A percentile compares a stretch with the other conserved stretches of the same genome.
Conservation (phyloP, 2,113 vertebrate genomes). For the Phrynosoma platyrhinos region DNA sequence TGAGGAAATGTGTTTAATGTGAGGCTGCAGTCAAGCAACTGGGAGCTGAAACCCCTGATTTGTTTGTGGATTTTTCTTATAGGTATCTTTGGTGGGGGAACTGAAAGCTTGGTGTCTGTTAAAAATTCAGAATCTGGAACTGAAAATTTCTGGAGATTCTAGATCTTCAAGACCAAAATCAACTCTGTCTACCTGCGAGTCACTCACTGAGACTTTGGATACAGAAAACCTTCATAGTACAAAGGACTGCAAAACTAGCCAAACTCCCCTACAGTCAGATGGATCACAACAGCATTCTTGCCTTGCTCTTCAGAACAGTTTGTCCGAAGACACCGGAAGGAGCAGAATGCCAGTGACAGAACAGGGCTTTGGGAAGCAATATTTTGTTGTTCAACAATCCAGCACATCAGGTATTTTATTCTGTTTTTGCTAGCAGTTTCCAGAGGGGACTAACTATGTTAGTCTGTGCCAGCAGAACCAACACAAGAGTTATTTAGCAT, state of each 20-base stretch:
- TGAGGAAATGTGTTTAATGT: background rate
- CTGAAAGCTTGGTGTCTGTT: slow-evolving; percentile 95
- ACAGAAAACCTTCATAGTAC: slow-evolving; percentile 57
- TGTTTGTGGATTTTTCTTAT: slow-evolving; percentile 44
- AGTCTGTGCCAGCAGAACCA: background rate
- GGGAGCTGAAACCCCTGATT: background rate
- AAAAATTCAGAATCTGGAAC: slow-evolving; percentile 93
- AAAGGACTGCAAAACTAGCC: slow-evolving; percentile 55
- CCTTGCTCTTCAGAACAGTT: slow-evolving; percentile 52
- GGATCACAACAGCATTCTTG: slow-evolving; percentile 66
- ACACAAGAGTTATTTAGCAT: background rate
- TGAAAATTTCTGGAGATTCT: slow-evolving; percentile 84
- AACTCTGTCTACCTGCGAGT: slow-evolving; percentile 81
- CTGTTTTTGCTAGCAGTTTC: background rate
- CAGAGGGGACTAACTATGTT: background rate
- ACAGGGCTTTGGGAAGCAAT: slow-evolving; percentile 70
- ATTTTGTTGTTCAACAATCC: slow-evolving; percentile 80
- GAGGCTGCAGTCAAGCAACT: background rate
- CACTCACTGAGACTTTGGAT: slow-evolving; percentile 73
- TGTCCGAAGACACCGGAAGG: slow-evolving; percentile 45
- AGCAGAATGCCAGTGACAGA: slow-evolving; percentile 52
- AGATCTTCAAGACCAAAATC: slow-evolving; percentile 74
- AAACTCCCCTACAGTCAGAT: slow-evolving; percentile 41
- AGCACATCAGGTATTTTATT: slow-evolving; percentile 70
- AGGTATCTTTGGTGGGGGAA: slow-evolving; percentile 89